These are phyloP conservation scores for Pachymerium ferrugineum DNA, from an alignment of 2,888 invertebrate species.

Conservation along the genomic window DNA sequence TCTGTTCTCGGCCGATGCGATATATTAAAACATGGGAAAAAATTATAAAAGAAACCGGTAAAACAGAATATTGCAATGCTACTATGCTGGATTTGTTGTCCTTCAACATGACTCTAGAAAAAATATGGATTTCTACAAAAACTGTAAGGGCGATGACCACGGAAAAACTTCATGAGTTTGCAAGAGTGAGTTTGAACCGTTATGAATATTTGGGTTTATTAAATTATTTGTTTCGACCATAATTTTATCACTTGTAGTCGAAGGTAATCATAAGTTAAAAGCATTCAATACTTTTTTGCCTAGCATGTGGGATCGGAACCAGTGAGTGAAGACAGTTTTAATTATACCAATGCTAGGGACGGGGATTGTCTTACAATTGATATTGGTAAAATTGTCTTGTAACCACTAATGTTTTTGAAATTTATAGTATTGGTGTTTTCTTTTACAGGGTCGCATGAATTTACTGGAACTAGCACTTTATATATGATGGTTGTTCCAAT, in stretches of 20 bases:
- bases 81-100: not conserved
- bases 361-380: not conserved
- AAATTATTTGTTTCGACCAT: no score
- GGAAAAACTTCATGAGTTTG: no score
- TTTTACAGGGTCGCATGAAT: not conserved
- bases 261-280: not conserved
- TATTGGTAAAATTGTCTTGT: not conserved
- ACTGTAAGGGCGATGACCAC: not conserved
- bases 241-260: not conserved
- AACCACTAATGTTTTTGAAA: not conserved
- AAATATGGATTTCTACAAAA: not conserved
- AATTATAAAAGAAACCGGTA: not conserved
- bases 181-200: no score
- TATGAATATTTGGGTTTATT: no score
- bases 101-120: not conserved
- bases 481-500: not conserved
- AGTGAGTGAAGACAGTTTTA: not conserved
- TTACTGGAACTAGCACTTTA: not conserved
- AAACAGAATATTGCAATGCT: not conserved
- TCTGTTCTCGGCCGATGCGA: not conserved
- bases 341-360: not conserved
- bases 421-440: not conserved
- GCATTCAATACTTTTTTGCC: not conserved
- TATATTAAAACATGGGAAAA: not conserved
- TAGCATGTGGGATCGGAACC: not conserved